Evolutionary conservation across 2,113 vertebrate genomes (phyloP).

Genomic region (Mus spicilegus): DNA sequence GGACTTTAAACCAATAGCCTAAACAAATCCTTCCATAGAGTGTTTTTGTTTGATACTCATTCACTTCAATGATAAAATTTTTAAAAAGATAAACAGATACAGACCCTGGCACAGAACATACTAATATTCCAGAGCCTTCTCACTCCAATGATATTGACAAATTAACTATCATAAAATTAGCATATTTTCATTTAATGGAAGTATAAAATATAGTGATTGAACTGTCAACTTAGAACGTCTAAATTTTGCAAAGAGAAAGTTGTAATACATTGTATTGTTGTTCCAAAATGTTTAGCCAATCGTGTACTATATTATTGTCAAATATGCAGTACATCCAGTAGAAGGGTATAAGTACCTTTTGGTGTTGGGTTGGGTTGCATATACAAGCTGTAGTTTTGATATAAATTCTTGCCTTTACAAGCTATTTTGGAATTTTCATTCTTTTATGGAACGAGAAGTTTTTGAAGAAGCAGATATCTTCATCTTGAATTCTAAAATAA

Average conservation of each 20-base stretch:
- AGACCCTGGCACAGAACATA: not conserved
- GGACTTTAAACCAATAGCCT: not conserved
- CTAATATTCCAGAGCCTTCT: not conserved
- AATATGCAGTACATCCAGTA: not conserved
- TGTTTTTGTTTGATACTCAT: not conserved
- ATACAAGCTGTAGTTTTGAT: not conserved
- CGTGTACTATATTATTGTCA: not conserved
- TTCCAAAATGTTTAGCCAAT: not conserved
- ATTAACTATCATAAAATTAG: not conserved
- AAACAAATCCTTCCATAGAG: not conserved
- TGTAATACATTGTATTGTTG: not conserved
- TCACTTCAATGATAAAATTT: not conserved
- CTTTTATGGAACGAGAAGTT: not conserved
- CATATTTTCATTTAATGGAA: not conserved
- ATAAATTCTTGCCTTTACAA: not conserved
- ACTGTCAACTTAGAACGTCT: not conserved
- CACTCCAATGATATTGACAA: not conserved
- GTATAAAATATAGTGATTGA: not conserved
- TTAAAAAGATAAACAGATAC: not conserved
- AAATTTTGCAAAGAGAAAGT: not conserved
- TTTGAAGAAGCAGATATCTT: slow-evolving; percentile 12
- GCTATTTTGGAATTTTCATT: not conserved
- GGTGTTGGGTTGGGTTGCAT: not conserved
- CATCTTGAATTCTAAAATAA: not conserved
- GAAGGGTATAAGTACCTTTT: not conserved